phyloP scores from a whole-genome alignment of 2,888 invertebrate species.

The Limnephilus auricula region DNA sequence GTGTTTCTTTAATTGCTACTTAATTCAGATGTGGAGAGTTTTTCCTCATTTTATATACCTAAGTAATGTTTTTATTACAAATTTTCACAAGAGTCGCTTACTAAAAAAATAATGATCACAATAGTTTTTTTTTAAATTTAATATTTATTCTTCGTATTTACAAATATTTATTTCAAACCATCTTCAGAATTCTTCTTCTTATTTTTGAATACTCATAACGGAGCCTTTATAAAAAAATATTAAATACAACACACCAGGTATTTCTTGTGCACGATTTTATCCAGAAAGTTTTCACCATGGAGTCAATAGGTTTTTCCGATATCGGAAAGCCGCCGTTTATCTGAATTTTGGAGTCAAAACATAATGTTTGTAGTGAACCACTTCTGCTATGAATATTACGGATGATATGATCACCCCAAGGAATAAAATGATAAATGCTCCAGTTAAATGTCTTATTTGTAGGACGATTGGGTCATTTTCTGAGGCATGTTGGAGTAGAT shows the following conservation, averaged over 20 bases:
- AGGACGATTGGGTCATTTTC: conserved; percentile 46
- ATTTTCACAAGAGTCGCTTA: too few species aligned
- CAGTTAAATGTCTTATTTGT: conserved; percentile 52
- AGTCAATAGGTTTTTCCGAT: neutral
- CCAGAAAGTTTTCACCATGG: neutral
- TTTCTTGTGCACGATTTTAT: neutral
- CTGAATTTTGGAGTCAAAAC: neutral
- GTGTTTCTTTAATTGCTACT: too few species aligned
- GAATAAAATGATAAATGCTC: conserved; percentile 52
- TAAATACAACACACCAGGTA: neutral
- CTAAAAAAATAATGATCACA: too few species aligned
- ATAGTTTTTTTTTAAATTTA: too few species aligned
- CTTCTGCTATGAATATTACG: conserved; percentile 50
- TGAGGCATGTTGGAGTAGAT: neutral
- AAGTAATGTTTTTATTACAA: too few species aligned
- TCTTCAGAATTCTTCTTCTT: too few species aligned
- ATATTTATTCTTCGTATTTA: too few species aligned
- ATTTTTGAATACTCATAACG: too few species aligned
- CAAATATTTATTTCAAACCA: too few species aligned
- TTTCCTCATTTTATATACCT: too few species aligned
- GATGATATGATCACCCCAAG: conserved; percentile 51
- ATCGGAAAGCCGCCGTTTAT: neutral
- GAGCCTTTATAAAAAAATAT: neutral
- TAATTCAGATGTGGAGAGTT: too few species aligned
- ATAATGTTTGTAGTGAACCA: conserved; percentile 35